Evolutionary conservation across 2,797 vertebrate genomes (phyloP).

Genomic region (Cetoscarus ocellatus): DNA sequence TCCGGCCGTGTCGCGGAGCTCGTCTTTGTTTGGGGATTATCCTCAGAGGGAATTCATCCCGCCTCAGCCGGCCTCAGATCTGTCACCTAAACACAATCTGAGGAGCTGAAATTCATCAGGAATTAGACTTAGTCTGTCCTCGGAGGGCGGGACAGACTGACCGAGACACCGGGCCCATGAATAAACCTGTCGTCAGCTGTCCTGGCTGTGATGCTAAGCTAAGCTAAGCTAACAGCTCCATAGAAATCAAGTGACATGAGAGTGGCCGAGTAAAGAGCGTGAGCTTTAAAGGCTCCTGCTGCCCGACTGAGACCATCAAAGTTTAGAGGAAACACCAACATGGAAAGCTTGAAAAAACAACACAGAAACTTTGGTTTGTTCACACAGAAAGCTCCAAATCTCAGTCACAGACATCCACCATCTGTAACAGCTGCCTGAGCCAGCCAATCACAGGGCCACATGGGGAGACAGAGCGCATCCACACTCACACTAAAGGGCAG

Average conservation of each 20-base stretch:
- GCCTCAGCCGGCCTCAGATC: constrained; percentile 2
- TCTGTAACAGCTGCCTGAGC: no score
- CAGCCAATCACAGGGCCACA: no score
- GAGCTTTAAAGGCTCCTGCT: constrained; percentile 4
- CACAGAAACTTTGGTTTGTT: no score
- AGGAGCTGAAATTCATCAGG: constrained; percentile 25
- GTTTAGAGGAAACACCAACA: neutral
- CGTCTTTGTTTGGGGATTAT: constrained; percentile 53
- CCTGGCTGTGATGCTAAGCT: constrained; percentile 45
- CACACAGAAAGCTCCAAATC: no score
- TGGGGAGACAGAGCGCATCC: no score
- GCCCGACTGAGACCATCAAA: neutral
- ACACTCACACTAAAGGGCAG: no score
- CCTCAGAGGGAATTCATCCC: constrained; percentile 16
- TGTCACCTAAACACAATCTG: constrained; percentile 26
- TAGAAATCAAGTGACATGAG: constrained; percentile 36
- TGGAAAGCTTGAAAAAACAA: no score
- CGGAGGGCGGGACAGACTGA: constrained; percentile 25
- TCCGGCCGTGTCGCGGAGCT: constrained; percentile 17
- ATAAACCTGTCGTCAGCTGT: constrained; percentile 39
- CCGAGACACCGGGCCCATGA: constrained; percentile 9
- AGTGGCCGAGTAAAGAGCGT: constrained; percentile 14
- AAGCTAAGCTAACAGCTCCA: constrained; percentile 48
- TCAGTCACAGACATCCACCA: no score
- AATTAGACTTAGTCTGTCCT: constrained; percentile 61